Evolutionary conservation across 2,888 invertebrate species (phyloP).

Genomic region (Epinotia demarniana): DNA sequence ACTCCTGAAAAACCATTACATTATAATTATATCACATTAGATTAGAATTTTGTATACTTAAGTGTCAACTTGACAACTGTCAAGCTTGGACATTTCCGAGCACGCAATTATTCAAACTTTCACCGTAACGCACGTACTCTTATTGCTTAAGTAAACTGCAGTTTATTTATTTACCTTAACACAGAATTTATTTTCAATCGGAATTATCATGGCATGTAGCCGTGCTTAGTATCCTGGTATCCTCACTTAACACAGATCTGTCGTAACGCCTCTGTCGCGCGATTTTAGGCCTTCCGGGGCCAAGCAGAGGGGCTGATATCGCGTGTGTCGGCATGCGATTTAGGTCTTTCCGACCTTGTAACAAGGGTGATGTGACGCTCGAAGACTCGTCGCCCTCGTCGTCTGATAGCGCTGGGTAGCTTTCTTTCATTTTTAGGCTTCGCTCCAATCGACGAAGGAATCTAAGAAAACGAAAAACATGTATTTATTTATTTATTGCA

Average conservation of each 20-base stretch:
- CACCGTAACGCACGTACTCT: conserved; percentile 44
- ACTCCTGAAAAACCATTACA: conserved; percentile 66
- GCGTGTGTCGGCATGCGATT: conserved; percentile 70
- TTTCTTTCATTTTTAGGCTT: conserved; percentile 88
- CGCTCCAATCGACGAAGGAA: conserved; percentile 89
- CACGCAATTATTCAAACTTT: conserved; percentile 41
- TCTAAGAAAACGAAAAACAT: conserved; percentile 67
- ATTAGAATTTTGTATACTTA: conserved; percentile 80
- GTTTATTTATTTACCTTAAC: conserved; percentile 11
- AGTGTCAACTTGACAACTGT: conserved; percentile 53
- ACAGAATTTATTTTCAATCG: conserved; percentile 61
- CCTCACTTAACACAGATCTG: conserved; percentile 74
- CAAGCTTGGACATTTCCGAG: conserved; percentile 44
- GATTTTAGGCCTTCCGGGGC: conserved; percentile 76
- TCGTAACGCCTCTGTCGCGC: conserved; percentile 78
- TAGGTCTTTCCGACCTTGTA: conserved; percentile 77
- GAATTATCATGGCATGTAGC: conserved; percentile 77
- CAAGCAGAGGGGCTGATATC: conserved; percentile 78
- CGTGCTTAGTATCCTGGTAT: conserved; percentile 74
- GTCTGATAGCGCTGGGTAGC: conserved; percentile 84
- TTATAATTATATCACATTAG: conserved; percentile 75
- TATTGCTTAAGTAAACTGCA: conserved; percentile 41
- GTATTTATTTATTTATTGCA: too few species aligned
- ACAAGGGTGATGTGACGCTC: conserved; percentile 86
- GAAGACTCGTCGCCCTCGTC: conserved; percentile 86